Evolutionary conservation across 1,140 invertebrate species (phyloP), one percentile per base, ranked within the genome.

Genomic region (Orchestia grillus): DNA sequence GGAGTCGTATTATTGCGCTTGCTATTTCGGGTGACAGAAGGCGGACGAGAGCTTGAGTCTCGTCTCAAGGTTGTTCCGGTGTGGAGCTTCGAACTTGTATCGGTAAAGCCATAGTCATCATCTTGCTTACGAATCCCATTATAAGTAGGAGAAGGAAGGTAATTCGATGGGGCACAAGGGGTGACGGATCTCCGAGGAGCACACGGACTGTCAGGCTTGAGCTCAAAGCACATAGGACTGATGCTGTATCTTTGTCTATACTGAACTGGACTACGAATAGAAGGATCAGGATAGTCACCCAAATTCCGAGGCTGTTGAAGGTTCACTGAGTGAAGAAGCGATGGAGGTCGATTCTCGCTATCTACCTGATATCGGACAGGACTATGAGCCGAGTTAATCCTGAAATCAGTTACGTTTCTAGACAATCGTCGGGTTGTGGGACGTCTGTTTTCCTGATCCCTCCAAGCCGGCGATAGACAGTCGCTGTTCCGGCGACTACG

Each of bases 21-120:
- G 36, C 44, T 40, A 15, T 44, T 94, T 44, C 44, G 40, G 3
- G 43, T 44, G 43, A 45, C 44, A 28, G 92, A 47, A 44, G 43
- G 43, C 0, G 43, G 36, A 8, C 43, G 92, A 40, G 44, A 41
- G 43, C 44, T 45, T 11, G 92, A 45, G n/a, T n/a, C 44, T 94
- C 44, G 43, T 44, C 44, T 94, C 44, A 44, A 44, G 6, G 88
- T 42, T 8, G 43, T 41, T 16, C 88, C 43, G 15, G 92, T 16
- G 8, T 40, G 41, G 45, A 8, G 11, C 44, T 94, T 94, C 16
- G 44, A 44, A 45, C 44, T 94, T 11, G 4, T 45, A 36, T 94
- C 92, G 92, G 43, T 94, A 40, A 94, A 94, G 4, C 92, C 92
- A 94, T 94, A 94, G 92, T 94, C 92, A 45, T 94, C 92, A 16